Evolutionary conservation across 1,140 invertebrate species (phyloP), one percentile per base, ranked within the genome.

Genomic region (Drosophila burlai): DNA sequence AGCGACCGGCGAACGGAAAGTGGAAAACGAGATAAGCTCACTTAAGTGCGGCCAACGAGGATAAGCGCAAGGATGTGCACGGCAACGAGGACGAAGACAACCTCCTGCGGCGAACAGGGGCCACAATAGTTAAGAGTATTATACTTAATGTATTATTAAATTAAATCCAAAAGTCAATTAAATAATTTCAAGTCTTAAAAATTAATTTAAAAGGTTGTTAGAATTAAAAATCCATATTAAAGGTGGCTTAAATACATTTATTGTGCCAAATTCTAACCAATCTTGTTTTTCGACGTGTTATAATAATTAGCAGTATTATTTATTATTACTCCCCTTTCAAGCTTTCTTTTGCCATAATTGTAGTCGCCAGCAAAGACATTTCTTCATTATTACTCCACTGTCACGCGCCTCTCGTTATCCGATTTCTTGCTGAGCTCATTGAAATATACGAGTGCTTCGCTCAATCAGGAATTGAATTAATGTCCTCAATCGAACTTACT

Each of bases 21-120:
- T 65, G 58, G 29, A 65, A 45, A 63, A 65, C 16, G 38, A 65
- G 34, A 67, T 71, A 71, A 71, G 65, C 65, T 34, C 50, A 72
- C 68, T 72, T 72, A 38, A 69, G 50, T 26, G 65, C 50, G 46
- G 34, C 24, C 49, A 21, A 71, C 36, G 15, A 34, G 49, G 49
- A 69, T 71, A 55, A 43, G 26, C 29, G 34, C 24, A 26, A 45
- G 10, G 54, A 55, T 55, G 16, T 34, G 42, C 38, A 18, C 34
- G 59, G 15, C 21, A 43, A 15, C 26, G 8, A 21, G 38, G 24
- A 24, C 18, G 15, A 40, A 62, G n/a, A 8, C n/a, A 61, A 42
- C 36, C 36, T 34, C 21, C 15, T n/a, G 50, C 21, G 31, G 50
- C 29, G 11, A 11, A 34, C n/a, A 34, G 34, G 13, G 18, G 34